A percentile compares a stretch with the other conserved stretches of the same genome.
Evolutionary conservation across 2,113 vertebrate genomes (phyloP).

Genomic region (Albula glossodonta): DNA sequence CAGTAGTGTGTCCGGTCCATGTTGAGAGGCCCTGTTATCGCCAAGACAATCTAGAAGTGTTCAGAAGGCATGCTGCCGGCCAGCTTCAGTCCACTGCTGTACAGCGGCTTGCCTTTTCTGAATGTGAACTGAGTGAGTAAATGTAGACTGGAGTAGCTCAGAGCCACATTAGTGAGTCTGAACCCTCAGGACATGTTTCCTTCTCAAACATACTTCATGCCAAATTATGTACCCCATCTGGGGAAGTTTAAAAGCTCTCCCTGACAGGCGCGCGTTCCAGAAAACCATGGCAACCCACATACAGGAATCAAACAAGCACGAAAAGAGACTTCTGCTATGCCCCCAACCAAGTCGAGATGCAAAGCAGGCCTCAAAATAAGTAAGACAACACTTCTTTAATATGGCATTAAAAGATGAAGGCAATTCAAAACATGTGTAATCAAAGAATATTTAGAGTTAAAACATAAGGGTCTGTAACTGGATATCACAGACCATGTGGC

Average conservation of each 20-base stretch:
- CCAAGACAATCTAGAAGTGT: slow-evolving; percentile 8
- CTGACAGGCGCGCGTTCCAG: slow-evolving; percentile 3
- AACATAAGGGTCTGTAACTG: not conserved
- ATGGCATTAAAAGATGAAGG: slow-evolving; percentile 10
- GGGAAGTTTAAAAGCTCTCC: slow-evolving; percentile 12
- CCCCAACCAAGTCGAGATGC: not conserved
- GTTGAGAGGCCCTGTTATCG: not conserved
- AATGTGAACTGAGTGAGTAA: slow-evolving; percentile 47
- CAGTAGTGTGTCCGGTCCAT: not conserved
- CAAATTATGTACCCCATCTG: slow-evolving; percentile 30
- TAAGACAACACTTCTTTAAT: not conserved
- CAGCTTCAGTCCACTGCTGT: slow-evolving; percentile 22
- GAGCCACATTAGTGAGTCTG: slow-evolving; percentile 9
- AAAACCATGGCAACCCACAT: slow-evolving; percentile 28
- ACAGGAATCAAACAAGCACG: slow-evolving; percentile 15
- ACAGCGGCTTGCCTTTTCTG: slow-evolving; percentile 27
- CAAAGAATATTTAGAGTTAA: slow-evolving; percentile 6
- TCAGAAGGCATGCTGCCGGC: slow-evolving; percentile 38
- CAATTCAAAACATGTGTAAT: slow-evolving; percentile 14
- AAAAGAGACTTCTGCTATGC: slow-evolving; percentile 4
- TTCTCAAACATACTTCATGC: not conserved
- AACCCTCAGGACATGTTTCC: slow-evolving; percentile 7
- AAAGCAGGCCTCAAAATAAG: slow-evolving; percentile 2
- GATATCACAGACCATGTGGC: slow-evolving; percentile 11
- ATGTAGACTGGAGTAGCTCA: slow-evolving; percentile 38